Base-by-base conservation (phyloP, 2,797 vertebrate species). In the Micrastur ruficollis region DNA sequence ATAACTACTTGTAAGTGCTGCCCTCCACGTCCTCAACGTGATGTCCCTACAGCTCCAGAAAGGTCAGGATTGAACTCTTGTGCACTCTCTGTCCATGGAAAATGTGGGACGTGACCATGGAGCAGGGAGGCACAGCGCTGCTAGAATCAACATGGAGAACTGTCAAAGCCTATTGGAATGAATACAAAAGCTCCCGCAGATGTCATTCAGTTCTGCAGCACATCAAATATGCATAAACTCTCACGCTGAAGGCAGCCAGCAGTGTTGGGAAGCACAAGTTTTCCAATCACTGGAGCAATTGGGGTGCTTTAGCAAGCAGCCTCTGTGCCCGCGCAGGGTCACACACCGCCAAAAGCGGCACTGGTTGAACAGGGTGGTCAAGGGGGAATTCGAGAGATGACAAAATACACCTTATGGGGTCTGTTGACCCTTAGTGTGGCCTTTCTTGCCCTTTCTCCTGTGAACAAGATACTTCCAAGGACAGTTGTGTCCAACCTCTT, bases 401-500 rank as follows among this genome's bases (percentile, higher is more conserved):
- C 31, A 59, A 85, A 93, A 72, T 14, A 40, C 5, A 4, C 26
- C 21, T 7, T 11, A 23, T 0, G 6, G 17, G 38, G 38, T 63
- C 31, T 58, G 14, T 36, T 40, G 31, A 13, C 23, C 62, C 17
- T 26, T 2, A 10, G 21, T 12, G 12, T 50, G 13, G 27, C 40
- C 14, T 40, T 62, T 47, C 31, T 26, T 68, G 50, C 26, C 72
- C 49, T 46, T 86, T 52, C 17, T 52, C 19, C 38, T 10, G 8
- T 27, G 22, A 11, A 11, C 47, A n/a, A 81, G 16, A 11, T 14
- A 4, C 6, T 36, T 55, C 53, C 49, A 56, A 20, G 70, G 52
- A 13, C 15, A 31, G 3, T 2, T 38, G 9, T 7, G 4, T 13
- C 44, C 66, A 31, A 0, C 3, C 18, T 40, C 44, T 50, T n/a